phyloP scores from a whole-genome alignment of 2,888 invertebrate genomes.

The Coelopa pilipes region DNA sequence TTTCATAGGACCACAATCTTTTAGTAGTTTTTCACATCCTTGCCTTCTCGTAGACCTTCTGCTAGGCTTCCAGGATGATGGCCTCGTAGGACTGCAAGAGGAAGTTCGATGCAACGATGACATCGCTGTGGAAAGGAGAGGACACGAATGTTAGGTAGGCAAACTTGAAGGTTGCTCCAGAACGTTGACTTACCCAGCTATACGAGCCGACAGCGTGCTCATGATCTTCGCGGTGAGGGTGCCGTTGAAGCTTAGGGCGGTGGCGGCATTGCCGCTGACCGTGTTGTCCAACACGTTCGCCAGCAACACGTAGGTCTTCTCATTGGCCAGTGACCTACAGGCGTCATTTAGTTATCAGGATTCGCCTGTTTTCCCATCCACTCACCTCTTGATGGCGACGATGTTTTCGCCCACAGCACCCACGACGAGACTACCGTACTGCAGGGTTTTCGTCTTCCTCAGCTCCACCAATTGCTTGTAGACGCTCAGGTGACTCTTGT shows the following conservation, averaged over 20 bases:
- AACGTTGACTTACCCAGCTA: conserved; percentile 53
- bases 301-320: conserved; percentile 65
- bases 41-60: not conserved
- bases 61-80: conserved; percentile 54
- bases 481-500: conserved; percentile 71
- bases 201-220: conserved; percentile 53
- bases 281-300: conserved; percentile 66
- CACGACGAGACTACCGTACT: conserved; percentile 53
- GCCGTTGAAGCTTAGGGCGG: conserved; percentile 46
- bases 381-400: conserved; percentile 56
- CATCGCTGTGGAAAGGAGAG: conserved; percentile 46
- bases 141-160: conserved; percentile 12
- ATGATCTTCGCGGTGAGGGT: conserved; percentile 52
- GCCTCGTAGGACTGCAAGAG: conserved; percentile 57
- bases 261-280: conserved; percentile 62
- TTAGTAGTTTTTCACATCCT: not conserved
- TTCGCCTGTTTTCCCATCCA: not conserved
- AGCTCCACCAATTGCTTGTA: conserved; percentile 70
- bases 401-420: conserved; percentile 56
- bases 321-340: conserved; percentile 50
- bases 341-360: not conserved
- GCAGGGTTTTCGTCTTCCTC: conserved; percentile 55
- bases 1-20: not conserved
- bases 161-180: not conserved
- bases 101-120: conserved; percentile 48